Evolutionary conservation across 2,113 vertebrate species (phyloP), one percentile per base, ranked within the genome.

Genomic region (Neomonachus schauinslandi): DNA sequence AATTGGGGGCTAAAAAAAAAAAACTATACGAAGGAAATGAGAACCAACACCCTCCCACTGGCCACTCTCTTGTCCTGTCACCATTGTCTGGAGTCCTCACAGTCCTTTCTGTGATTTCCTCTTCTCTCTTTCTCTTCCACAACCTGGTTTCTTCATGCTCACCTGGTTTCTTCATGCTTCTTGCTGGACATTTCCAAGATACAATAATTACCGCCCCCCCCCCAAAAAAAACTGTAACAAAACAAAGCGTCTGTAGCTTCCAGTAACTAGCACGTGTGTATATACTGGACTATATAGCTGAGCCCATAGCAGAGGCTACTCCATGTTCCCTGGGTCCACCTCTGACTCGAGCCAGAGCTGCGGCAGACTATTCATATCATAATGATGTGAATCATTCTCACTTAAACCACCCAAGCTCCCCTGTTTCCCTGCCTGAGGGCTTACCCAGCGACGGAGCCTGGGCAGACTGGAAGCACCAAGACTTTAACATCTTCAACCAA

Each of bases 181-280:
- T 80, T 94, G 18, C 53, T 13, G 72, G 28, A 49, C 14, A 85
- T 85, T 95, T 92, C 33, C 42, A 96, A 95, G 92, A 71, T 55
- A 61, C 21, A 84, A 10, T 93, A 61, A 89, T 92, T 67, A 85
- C 1, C 10, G 0, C 1, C 14, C 3, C 24, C 3, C 0, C 6
- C 49, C 16, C 18, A 2, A 79, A 42, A 81, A 42, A 59, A 65
- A 15, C 4, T 86, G 28, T 93, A 86, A 81, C 18, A 76, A 94
- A n/a, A 39, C 24, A 22, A 80, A 91, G 57, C 28, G 69, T 46
- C 55, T 39, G 11, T 53, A 72, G 36, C 26, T 49, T 46, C 39
- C 13, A 26, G 51, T 49, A 84, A 81, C 46, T 69, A 76, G 14
- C 42, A 86, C 4, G 9, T 76, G 31, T 83, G 5, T 53, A 51